Evolutionary conservation across 2,888 invertebrate genomes (phyloP).

Genomic region (Drosophila sordidula): DNA sequence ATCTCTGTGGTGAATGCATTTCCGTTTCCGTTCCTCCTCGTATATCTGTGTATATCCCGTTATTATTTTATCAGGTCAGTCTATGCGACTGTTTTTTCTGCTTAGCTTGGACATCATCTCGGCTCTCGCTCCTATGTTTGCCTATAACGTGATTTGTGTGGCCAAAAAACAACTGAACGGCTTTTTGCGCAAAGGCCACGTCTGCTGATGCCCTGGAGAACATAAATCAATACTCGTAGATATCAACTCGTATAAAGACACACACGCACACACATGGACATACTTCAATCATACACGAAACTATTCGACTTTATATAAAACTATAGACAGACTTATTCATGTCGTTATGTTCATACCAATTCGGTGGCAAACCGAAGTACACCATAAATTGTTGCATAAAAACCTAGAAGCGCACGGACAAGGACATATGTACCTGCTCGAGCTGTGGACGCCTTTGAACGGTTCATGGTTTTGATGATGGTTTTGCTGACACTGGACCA

Average conservation of each 20-base stretch:
- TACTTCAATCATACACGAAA: conserved; percentile 16
- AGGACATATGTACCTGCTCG: too few species aligned
- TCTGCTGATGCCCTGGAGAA: conserved; percentile 25
- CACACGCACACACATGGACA: conserved; percentile 1
- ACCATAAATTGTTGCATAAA: too few species aligned
- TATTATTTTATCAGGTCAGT: conserved; percentile 51
- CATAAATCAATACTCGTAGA: conserved; percentile 64
- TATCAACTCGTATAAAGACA: conserved; percentile 21
- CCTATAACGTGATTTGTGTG: conserved; percentile 67
- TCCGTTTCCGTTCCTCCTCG: conserved; percentile 44
- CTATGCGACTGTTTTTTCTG: conserved; percentile 24
- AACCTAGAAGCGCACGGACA: too few species aligned
- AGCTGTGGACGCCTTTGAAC: too few species aligned
- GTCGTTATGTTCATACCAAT: too few species aligned
- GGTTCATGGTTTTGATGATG: background rate
- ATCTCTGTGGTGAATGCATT: conserved; percentile 47
- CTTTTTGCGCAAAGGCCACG: conserved; percentile 38
- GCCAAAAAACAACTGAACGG: too few species aligned
- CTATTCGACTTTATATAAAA: too few species aligned
- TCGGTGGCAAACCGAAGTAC: too few species aligned
- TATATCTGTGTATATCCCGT: conserved; percentile 38
- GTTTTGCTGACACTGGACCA: conserved; percentile 3
- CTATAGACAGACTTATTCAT: too few species aligned
- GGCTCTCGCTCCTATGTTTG: conserved; percentile 18
- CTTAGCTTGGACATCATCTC: conserved; percentile 33